These are phyloP conservation scores for Dolomedes plantarius DNA, from an alignment of 2,888 invertebrate genomes.

Conservation along the genomic window DNA sequence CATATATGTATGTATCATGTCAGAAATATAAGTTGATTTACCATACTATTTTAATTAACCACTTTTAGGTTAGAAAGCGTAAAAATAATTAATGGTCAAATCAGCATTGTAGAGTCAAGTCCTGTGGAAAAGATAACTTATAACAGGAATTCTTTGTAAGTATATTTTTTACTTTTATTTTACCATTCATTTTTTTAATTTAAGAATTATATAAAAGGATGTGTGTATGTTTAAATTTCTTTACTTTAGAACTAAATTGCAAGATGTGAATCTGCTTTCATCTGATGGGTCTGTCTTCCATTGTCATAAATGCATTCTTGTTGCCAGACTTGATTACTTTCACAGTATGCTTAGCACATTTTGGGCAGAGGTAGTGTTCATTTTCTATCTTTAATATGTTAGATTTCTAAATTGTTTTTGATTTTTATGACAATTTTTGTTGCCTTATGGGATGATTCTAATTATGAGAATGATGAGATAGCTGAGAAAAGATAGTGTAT, in stretches of 20 bases:
- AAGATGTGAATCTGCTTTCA: conserved; percentile 82
- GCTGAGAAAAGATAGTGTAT: conserved; percentile 78
- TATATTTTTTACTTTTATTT: no score
- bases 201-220: no score
- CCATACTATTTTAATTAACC: no score
- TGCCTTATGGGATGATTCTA: no score
- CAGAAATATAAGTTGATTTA: no score
- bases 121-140: conserved; percentile 77
- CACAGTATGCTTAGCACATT: conserved; percentile 87
- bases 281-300: conserved; percentile 78
- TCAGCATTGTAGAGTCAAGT: conserved; percentile 71
- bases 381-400: no score
- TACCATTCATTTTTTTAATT: no score
- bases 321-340: conserved; percentile 89
- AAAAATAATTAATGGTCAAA: conserved; percentile 66
- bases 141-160: conserved; percentile 78
- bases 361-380: conserved; percentile 79
- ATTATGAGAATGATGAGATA: no score
- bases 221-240: neutral
- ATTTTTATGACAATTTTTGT: no score
- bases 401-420: no score
- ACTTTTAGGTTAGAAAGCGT: conserved; percentile 75
- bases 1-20: no score
- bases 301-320: conserved; percentile 89
- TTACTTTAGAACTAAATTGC: conserved; percentile 78